Percentiles rank a stretch among this genome's conserved stretches.
Conservation (phyloP, 1,140 invertebrate species). For the Rhyzopertha dominica region DNA sequence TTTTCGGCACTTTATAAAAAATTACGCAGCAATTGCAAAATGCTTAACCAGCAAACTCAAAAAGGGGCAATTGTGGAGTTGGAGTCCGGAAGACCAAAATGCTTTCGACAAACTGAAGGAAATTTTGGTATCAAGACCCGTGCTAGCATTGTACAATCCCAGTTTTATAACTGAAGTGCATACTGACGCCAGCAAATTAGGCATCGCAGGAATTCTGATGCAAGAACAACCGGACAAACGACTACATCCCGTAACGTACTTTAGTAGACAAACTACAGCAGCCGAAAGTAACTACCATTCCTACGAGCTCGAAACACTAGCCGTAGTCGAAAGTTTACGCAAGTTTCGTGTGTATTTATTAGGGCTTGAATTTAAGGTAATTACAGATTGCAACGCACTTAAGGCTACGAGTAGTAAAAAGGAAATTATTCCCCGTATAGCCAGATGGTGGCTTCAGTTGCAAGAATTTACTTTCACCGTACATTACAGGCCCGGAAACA, state of each 20-base stretch:
- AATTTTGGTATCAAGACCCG: conserved; percentile 17
- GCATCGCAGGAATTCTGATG: conserved; percentile 16
- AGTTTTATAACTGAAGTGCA: conserved; percentile 19
- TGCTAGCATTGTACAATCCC: conserved; percentile 20
- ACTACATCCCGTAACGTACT: conserved; percentile 18
- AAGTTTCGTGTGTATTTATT: conserved; percentile 40
- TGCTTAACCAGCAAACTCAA: conserved; percentile 3
- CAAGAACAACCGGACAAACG: conserved; percentile 6
- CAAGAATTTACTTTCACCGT: too few species aligned
- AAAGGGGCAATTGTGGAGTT: not conserved
- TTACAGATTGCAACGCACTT: conserved; percentile 44
- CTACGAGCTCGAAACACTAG: conserved; percentile 42
- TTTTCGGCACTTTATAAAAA: conserved; percentile 17
- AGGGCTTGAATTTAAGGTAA: conserved; percentile 35
- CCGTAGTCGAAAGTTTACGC: conserved; percentile 32
- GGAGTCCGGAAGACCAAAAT: conserved; percentile 5
- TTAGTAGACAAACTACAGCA: conserved; percentile 10
- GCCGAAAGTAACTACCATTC: conserved; percentile 38
- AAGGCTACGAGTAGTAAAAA: conserved; percentile 34
- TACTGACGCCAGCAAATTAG: conserved; percentile 20
- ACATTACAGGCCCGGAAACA: conserved; percentile 29
- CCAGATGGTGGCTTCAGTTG: conserved; percentile 38
- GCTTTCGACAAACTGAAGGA: conserved; percentile 13
- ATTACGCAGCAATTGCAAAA: conserved; percentile 13
- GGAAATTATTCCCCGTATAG: conserved; percentile 35